Percentiles rank a stretch among this genome's conserved stretches.
These are phyloP conservation scores for Leptoclinus maculatus DNA, from an alignment of 2,797 vertebrate genomes.

Conservation along the genomic window DNA sequence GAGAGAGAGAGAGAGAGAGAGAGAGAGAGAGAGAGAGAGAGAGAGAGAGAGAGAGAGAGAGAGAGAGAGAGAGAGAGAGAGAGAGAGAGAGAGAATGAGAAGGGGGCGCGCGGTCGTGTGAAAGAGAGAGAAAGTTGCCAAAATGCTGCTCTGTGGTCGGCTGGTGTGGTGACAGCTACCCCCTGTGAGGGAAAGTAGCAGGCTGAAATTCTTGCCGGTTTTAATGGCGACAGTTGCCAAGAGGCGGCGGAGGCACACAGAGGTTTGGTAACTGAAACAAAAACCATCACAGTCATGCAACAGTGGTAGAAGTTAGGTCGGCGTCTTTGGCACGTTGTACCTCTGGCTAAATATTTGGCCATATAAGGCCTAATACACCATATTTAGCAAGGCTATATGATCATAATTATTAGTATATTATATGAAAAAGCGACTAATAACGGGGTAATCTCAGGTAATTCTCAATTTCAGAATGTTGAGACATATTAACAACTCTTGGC, in stretches of 20 bases:
- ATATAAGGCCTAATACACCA: background rate
- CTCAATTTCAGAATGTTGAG: background rate
- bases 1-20: background rate
- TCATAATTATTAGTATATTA: background rate
- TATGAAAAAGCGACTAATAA: background rate
- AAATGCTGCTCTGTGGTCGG: constrained; percentile 42
- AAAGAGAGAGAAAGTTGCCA: constrained; percentile 43
- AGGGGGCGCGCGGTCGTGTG: background rate
- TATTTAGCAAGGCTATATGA: background rate
- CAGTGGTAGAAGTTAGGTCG: constrained; percentile 41
- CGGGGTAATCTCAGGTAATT: no score
- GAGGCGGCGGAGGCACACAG: constrained; percentile 37
- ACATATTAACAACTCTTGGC: background rate
- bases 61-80: background rate
- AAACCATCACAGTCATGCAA: constrained; percentile 11
- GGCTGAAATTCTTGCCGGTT: constrained; percentile 52
- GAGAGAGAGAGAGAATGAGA: background rate
- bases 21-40: background rate
- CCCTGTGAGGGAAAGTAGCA: constrained; percentile 49
- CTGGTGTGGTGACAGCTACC: constrained; percentile 68
- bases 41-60: no score
- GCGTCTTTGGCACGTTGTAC: constrained; percentile 27
- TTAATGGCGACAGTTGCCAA: constrained; percentile 57
- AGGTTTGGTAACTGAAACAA: constrained; percentile 31
- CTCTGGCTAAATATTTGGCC: constrained; percentile 19